Evolutionary conservation across 2,113 vertebrate species (phyloP).

Genomic region (Accipiter cooperii): DNA sequence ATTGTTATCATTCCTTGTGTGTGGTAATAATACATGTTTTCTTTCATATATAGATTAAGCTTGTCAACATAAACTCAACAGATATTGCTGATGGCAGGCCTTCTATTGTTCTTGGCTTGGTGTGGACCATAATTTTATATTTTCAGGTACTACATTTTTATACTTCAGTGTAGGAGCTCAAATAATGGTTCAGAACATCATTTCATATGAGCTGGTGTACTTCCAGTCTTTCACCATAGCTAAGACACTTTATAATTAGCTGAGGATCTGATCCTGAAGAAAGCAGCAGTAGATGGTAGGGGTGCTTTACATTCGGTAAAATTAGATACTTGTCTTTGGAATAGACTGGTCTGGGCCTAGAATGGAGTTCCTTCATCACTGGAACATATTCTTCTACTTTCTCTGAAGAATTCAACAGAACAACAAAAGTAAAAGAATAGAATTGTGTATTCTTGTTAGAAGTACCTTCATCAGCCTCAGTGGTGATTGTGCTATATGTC

Average conservation of each 20-base stretch:
- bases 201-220: background rate
- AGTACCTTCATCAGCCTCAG: background rate
- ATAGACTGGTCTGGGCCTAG: background rate
- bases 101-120: slow-evolving; percentile 90
- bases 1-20: background rate
- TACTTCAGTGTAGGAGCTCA: background rate
- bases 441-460: background rate
- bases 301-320: background rate
- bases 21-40: background rate
- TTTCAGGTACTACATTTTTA: slow-evolving; percentile 82
- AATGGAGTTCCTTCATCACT: background rate
- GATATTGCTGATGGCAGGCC: slow-evolving; percentile 95
- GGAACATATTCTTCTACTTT: background rate
- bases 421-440: background rate
- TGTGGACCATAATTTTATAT: slow-evolving; percentile 98
- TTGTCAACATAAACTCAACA: slow-evolving; percentile 98
- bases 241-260: background rate
- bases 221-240: background rate
- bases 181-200: background rate
- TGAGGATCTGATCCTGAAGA: background rate
- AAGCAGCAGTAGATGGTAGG: background rate
- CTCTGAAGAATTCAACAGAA: background rate
- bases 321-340: background rate
- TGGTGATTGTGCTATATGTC: background rate
- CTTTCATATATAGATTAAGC: slow-evolving; percentile 83